Conservation (phyloP, 2,113 vertebrate genomes). For the Mixornis gularis region DNA sequence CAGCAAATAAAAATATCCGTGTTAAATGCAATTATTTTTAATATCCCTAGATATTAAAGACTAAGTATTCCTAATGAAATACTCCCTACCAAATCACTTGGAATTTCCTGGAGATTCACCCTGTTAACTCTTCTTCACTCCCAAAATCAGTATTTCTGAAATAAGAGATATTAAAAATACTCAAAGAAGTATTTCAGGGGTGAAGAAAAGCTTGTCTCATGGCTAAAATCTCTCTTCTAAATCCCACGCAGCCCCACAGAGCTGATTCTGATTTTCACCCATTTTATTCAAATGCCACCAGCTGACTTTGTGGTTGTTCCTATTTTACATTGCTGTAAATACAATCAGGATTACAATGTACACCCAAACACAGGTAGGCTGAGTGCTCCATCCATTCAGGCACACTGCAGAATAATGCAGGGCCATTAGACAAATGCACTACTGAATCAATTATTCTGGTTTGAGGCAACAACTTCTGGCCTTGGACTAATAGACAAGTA, state of each 20-base stretch:
- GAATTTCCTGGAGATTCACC: background rate
- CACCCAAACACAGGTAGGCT: background rate
- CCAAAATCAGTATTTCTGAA: background rate
- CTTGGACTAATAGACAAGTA: constrained; percentile 57
- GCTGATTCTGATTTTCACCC: background rate
- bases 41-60: background rate
- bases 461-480: constrained; percentile 61
- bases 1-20: background rate
- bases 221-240: background rate
- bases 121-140: background rate
- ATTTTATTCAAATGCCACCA: background rate
- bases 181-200: background rate
- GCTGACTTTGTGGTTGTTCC: background rate
- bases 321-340: background rate
- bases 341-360: background rate
- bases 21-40: background rate
- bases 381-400: background rate
- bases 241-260: background rate
- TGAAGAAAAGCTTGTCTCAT: background rate
- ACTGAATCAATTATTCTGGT: constrained; percentile 68
- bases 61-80: background rate
- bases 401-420: background rate
- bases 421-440: constrained; percentile 61
- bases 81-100: background rate
- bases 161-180: background rate